phyloP scores from a whole-genome alignment of 2,113 vertebrate species.

The Epinephelus lanceolatus region DNA sequence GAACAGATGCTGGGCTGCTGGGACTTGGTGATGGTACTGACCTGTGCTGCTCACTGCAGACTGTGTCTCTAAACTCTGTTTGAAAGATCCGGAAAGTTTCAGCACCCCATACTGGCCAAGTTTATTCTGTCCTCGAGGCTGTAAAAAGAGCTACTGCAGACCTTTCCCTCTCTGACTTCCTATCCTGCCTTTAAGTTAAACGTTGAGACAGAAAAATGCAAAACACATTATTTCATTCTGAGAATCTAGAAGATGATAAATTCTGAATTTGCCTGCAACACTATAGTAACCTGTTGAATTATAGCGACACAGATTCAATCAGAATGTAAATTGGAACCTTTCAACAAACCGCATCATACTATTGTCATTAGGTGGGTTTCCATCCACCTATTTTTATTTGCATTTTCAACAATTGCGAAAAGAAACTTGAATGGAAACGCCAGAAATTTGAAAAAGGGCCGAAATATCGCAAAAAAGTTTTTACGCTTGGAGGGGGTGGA shows the following conservation, averaged over 20 bases:
- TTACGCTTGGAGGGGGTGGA: no score
- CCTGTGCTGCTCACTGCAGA: constrained; percentile 12
- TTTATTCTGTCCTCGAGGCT: neutral
- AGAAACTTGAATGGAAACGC: no score
- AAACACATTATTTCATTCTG: neutral
- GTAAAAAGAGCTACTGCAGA: neutral
- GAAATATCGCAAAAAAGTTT: no score
- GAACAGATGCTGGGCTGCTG: constrained; percentile 41
- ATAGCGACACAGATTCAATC: no score
- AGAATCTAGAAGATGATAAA: neutral
- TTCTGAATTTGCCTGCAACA: neutral
- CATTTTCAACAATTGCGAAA: no score
- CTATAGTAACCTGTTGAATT: neutral
- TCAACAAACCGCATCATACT: no score
- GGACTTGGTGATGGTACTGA: constrained; percentile 16
- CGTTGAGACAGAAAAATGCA: neutral
- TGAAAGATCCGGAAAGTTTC: neutral
- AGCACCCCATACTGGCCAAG: neutral
- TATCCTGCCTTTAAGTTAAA: neutral
- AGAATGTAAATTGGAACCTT: no score
- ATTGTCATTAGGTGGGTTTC: no score
- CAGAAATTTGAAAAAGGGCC: no score
- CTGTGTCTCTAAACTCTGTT: constrained; percentile 8
- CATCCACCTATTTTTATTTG: no score
- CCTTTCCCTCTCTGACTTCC: neutral